phyloP scores from a whole-genome alignment of 2,888 invertebrate genomes.

The Ypsolopha sequella region DNA sequence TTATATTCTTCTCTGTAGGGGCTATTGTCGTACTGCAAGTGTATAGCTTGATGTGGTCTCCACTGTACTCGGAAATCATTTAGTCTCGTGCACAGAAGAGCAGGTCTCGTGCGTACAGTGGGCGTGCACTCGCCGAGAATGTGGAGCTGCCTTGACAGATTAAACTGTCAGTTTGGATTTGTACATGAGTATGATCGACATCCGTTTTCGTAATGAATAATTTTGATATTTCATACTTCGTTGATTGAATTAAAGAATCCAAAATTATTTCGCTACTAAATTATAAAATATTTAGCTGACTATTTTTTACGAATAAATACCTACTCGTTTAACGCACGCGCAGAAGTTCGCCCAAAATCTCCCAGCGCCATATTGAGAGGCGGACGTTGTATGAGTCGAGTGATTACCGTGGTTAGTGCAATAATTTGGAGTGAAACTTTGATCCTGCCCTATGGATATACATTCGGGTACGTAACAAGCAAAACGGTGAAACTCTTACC shows the following conservation, averaged over 20 bases:
- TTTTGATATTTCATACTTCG: slow-evolving; percentile 9
- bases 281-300: slow-evolving; percentile 6
- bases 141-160: background rate
- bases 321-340: slow-evolving; percentile 64
- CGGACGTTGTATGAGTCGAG: slow-evolving; percentile 76
- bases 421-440: slow-evolving; percentile 68
- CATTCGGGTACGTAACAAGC: slow-evolving; percentile 67
- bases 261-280: background rate
- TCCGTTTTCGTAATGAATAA: background rate
- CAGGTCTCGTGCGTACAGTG: background rate
- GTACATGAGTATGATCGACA: background rate
- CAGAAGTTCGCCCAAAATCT: slow-evolving; percentile 71
- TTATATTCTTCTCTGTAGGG: too few relatives aligned
- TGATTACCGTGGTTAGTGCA: slow-evolving; percentile 70
- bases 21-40: too few relatives aligned
- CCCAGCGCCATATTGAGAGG: slow-evolving; percentile 82
- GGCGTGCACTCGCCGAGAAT: background rate
- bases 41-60: too few relatives aligned
- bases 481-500: slow-evolving; percentile 37
- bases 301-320: slow-evolving; percentile 41
- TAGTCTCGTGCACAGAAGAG: too few relatives aligned
- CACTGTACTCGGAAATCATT: too few relatives aligned
- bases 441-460: slow-evolving; percentile 72
- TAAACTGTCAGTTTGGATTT: background rate
- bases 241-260: slow-evolving; percentile 8